These are phyloP conservation scores for Halocynthia aurantium DNA, from an alignment of 23 tunicate genomes.

Conservation along the genomic window DNA sequence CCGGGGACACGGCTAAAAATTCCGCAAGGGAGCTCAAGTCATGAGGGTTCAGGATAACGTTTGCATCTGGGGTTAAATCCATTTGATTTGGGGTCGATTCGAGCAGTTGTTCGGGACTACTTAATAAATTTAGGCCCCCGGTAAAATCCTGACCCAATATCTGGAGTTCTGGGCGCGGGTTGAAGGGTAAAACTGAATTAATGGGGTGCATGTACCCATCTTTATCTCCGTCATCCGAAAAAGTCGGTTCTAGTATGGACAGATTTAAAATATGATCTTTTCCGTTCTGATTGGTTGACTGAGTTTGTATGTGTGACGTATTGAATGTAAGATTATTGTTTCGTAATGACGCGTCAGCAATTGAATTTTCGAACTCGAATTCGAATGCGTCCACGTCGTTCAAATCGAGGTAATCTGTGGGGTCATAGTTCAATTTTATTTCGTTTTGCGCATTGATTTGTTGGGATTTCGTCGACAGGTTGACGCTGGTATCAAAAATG, in stretches of 20 bases:
- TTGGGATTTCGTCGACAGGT: neutral
- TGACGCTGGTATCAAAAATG: slow-evolving; percentile 1
- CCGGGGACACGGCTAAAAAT: slow-evolving; percentile 8
- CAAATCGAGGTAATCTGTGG: slow-evolving; percentile 17
- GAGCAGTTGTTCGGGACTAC: neutral
- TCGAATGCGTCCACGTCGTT: slow-evolving; percentile 13
- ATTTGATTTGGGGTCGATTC: too few species aligned
- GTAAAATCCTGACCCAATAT: too few species aligned
- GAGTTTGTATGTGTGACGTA: neutral
- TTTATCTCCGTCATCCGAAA: slow-evolving; percentile 8
- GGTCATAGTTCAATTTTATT: slow-evolving; percentile 12
- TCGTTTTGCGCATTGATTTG: too few species aligned
- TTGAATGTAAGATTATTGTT: slow-evolving; percentile 1
- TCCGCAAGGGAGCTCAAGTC: slow-evolving; percentile 18
- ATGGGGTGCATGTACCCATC: neutral
- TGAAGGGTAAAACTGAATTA: slow-evolving; percentile 5
- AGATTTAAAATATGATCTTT: slow-evolving; percentile 5
- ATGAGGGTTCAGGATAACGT: neutral
- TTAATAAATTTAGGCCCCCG: neutral
- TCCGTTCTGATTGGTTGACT: neutral
- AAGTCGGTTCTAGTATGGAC: slow-evolving; percentile 10
- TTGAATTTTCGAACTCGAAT: slow-evolving; percentile 18
- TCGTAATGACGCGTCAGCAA: slow-evolving; percentile 12
- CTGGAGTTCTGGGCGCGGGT: too few species aligned
- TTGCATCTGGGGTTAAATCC: neutral